Percentiles rank a stretch among this genome's conserved stretches.
These are phyloP conservation scores for Rhopilema esculentum DNA, from an alignment of 30 jellyfish, hydroid and myxozoan genomes.

Conservation along the genomic window DNA sequence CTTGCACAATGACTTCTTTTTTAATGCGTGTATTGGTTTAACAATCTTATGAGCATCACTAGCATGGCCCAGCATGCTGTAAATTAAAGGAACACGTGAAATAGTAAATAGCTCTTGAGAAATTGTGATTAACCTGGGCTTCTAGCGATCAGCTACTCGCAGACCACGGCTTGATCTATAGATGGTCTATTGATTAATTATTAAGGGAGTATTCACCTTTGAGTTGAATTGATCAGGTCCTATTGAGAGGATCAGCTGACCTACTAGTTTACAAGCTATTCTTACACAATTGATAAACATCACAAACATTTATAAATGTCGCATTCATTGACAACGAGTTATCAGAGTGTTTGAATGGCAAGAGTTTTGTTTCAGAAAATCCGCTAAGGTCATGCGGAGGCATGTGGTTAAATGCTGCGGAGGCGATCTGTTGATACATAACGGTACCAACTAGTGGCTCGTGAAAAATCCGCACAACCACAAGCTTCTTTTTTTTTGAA, in stretches of 20 bases:
- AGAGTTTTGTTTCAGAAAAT: not conserved
- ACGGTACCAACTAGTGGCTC: not conserved
- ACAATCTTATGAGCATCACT: not conserved
- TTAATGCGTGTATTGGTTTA: not conserved
- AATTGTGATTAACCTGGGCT: not conserved
- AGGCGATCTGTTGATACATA: not conserved
- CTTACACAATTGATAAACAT: not conserved
- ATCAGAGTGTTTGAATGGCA: not conserved
- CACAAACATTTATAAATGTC: not conserved
- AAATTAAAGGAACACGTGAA: not conserved
- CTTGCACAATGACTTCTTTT: not conserved
- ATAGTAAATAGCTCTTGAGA: not conserved
- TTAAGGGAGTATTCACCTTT: constrained; percentile 25
- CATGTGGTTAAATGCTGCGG: not conserved
- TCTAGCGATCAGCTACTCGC: constrained; percentile 30
- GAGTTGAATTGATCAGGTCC: constrained; percentile 45
- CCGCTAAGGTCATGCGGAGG: not conserved
- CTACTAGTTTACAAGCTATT: constrained; percentile 44
- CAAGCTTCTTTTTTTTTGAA: not conserved
- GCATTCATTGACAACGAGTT: not conserved
- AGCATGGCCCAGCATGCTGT: not conserved
- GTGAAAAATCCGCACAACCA: not conserved
- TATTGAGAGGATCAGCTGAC: constrained; percentile 14
- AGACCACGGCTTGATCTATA: constrained; percentile 38
- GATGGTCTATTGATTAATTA: constrained; percentile 22